Evolutionary conservation across 2,797 vertebrate species (phyloP), one percentile per base, ranked within the genome.

Genomic region (Momotus momota): DNA sequence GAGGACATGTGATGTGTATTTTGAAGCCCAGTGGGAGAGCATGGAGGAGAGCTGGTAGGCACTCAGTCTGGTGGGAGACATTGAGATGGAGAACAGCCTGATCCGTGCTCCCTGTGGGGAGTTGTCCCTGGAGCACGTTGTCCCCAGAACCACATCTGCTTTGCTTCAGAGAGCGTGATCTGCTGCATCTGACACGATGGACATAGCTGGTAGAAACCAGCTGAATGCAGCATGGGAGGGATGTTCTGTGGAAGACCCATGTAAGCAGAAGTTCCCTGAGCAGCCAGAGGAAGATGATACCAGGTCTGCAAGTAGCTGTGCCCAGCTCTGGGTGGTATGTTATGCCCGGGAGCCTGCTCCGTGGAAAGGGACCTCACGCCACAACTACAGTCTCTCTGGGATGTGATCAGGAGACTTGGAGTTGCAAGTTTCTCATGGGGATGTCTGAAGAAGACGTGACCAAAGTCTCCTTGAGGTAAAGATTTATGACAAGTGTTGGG

Each of bases 271-370:
- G 45, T 9, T 18, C 38, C 38, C n/a, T 26, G 57, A 80, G 61
- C 49, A 45, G 38, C 7, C 43, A 41, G 27, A 23, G 21, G 45
- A 61, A 51, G 49, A 64, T 77, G 88, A 46, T 64, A 46, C 15
- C 26, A 9, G 11, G 6, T 19, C 38, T 57, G 51, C 29, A 3
- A 8, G 45, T 6, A 52, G 45, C 25, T 0, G 2, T 71, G 55
- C 40, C 55, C 72, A 35, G 31, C 48, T 45, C 38, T 27, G 82
- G 2, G 20, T 18, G 27, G 4, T 25, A n/a, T 55, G 49, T 8
- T 41, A 26, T n/a, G 33, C 38, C 27, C 0, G 0, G 38, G 38
- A 58, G 14, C 41, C 81, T 51, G 9, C 25, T 27, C 12, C 2
- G 22, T 61, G 48, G 66, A 51, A 51, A 70, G 64, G 15, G 51